Percentiles rank a stretch among this genome's conserved stretches.
phyloP scores from a whole-genome alignment of 2,888 invertebrate genomes.

The Gasteruption jaculator region DNA sequence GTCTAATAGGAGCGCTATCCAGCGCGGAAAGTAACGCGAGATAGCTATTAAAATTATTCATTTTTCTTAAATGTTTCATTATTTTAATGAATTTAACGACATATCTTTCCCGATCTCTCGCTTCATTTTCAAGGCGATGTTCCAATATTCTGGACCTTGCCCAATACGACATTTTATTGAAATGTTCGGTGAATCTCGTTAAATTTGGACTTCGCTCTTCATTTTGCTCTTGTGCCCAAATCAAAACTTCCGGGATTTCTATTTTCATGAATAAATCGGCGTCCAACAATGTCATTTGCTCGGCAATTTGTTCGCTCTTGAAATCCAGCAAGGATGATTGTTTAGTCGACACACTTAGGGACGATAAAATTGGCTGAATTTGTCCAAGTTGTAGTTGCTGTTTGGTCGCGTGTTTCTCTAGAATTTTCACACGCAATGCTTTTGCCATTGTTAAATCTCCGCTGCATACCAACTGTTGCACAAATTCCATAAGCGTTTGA shows the following conservation, averaged over 20 bases:
- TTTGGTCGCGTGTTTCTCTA: constrained; percentile 75
- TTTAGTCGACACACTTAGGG: constrained; percentile 57
- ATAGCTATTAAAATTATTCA: constrained; percentile 99
- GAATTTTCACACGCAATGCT: constrained; percentile 81
- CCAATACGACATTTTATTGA: constrained; percentile 99
- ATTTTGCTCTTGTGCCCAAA: constrained; percentile 97
- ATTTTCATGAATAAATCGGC: constrained; percentile 93
- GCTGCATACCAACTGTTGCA: constrained; percentile 85
- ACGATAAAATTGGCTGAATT: constrained; percentile 51
- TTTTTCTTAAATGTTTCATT: constrained; percentile 94
- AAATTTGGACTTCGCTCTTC: constrained; percentile 96
- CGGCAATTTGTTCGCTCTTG: constrained; percentile 92
- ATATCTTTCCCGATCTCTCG: constrained; percentile 92
- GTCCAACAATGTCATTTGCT: constrained; percentile 97
- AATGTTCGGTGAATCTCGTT: constrained; percentile 96
- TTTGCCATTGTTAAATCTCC: constrained; percentile 91
- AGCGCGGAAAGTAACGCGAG: constrained; percentile 92
- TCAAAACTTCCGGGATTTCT: constrained; percentile 93
- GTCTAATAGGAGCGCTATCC: constrained; percentile 88
- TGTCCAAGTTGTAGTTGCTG: constrained; percentile 54
- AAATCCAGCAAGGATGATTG: constrained; percentile 78
- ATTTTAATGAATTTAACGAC: constrained; percentile 96
- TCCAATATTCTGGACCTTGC: constrained; percentile 90
- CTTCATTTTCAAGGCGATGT: constrained; percentile 66
- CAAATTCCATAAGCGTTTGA: constrained; percentile 85